Base-by-base conservation (phyloP, 2,888 invertebrate genomes). In the Biston stratarius region DNA sequence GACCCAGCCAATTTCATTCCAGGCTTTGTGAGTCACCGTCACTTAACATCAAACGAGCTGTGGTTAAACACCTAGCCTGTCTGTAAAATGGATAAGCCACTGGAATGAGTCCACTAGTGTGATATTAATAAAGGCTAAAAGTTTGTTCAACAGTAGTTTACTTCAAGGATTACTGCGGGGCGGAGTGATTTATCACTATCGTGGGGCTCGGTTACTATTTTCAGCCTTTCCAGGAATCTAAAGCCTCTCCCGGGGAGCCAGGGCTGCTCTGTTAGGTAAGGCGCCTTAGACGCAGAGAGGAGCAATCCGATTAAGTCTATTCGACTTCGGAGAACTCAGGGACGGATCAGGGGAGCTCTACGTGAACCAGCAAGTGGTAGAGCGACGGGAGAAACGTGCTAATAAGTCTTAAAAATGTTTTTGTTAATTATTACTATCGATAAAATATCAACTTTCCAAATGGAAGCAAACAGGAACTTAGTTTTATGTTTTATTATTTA, bases 251-350 rank as follows among this genome's bases (percentile, higher is more conserved):
- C 58, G 48, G 58, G 58, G 38, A 48, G 60, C 24, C 42, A 44
- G 44, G 52, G n/a, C 15, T 7, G n/a, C 15, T 7, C 10, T 56
- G 9, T 12, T 38, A 59, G 48, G 48, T 47, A 45, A 47, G 45
- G 12, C 40, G 36, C 12, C 15, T 33, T 7, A 34, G 38, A n/a
- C 15, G 38, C 36, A 33, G 12, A 5, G 44, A 15, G 33, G 12
- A 12, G 51, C 34, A 64, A 64, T 45, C 64, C 51, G 64, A 44
- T 64, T 52, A 64, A 36, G 15, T 42, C 14, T 49, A 63, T 51
- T 63, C 45, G 36, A 14, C 14, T 14, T 44, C 6, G 10, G 58
- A 51, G 44, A 15, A 14, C 47, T 38, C 64, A 59, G 59, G 45
- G 53, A n/a, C 8, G 59, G 59, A 64, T 59, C 42, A 58, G 34